Evolutionary conservation across 2,113 vertebrate genomes (phyloP), one percentile per base, ranked within the genome.

Genomic region (Synodontis membranacea): DNA sequence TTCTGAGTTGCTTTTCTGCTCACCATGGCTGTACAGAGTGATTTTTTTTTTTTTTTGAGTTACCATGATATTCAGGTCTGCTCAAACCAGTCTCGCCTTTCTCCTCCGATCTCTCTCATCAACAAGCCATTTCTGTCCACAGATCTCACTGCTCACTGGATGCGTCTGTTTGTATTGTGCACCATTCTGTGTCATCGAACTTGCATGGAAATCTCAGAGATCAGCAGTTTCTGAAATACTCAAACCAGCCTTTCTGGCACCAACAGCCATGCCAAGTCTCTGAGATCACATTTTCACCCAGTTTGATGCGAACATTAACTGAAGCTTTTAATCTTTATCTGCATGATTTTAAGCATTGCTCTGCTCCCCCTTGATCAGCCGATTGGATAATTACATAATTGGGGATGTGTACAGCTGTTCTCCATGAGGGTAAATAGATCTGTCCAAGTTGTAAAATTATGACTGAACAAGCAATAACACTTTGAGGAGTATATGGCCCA

Each of bases 181-280:
- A 79, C 5, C n/a, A 79, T 79, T 79, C 48, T 52, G 48, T 79
- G 15, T 34, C 9, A 37, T 54, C 48, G 11, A 28, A 19, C 31
- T 79, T 52, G 31, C n/a, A 21, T 79, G n/a, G 37, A 79, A 79
- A 79, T 79, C 76, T 79, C n/a, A n/a, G 74, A n/a, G 74, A 50
- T 76, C 74, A 54, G 14, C 76, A 79, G 31, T 52, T 54, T 52
- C 48, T 80, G 39, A 80, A 80, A 80, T 54, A 34, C 50, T 80
- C n/a, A 56, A 80, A 39, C 34, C 31, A 54, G 21, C 31, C 76
- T 50, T 19, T 80, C 76, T 80, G 76, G n/a, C 21, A 25, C 31
- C 19, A 56, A 34, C 48, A 37, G 39, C 50, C 31, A 56, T 80
- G 76, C 76, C 76, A 80, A 56, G 50, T 12, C 50, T 25, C 50